Percentiles rank a stretch among this genome's conserved stretches.
These are phyloP conservation scores for Trachelus troglodyta DNA, from an alignment of 2,888 invertebrate species.

Conservation along the genomic window DNA sequence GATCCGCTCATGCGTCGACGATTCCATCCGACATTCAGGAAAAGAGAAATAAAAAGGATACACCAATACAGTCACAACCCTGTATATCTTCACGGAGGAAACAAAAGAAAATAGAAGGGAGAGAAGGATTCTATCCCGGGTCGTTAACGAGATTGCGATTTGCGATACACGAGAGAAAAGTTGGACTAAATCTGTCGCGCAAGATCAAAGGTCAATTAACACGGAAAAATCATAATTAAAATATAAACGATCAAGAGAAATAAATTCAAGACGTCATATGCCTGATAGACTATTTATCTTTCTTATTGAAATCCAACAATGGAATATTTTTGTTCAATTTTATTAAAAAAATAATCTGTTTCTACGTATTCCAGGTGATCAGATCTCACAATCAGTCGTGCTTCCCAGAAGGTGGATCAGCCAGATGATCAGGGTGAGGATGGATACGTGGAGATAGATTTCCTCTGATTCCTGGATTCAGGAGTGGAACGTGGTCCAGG, in stretches of 20 bases:
- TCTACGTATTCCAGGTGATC: not conserved
- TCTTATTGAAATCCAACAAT: not conserved
- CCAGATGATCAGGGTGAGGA: not conserved
- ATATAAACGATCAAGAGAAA: not conserved
- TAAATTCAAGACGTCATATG: not conserved
- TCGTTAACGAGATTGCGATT: not conserved
- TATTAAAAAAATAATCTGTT: not conserved
- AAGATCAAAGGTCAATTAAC: not conserved
- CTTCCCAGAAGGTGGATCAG: not conserved
- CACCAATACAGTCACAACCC: not conserved
- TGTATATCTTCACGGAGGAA: not conserved
- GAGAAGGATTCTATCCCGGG: not conserved
- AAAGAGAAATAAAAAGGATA: not conserved
- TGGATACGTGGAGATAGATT: constrained; percentile 4
- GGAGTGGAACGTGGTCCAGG: not conserved
- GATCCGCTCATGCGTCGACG: not conserved
- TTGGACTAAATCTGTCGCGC: not conserved
- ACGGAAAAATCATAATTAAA: not conserved
- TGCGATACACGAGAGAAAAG: not conserved
- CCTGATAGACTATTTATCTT: not conserved
- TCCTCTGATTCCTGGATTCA: not conserved
- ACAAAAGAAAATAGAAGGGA: not conserved
- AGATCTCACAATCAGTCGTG: not conserved
- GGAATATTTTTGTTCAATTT: not conserved
- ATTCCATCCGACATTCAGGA: not conserved